Base-by-base conservation (phyloP, 1,140 invertebrate genomes). In the Gryon sp. region DNA sequence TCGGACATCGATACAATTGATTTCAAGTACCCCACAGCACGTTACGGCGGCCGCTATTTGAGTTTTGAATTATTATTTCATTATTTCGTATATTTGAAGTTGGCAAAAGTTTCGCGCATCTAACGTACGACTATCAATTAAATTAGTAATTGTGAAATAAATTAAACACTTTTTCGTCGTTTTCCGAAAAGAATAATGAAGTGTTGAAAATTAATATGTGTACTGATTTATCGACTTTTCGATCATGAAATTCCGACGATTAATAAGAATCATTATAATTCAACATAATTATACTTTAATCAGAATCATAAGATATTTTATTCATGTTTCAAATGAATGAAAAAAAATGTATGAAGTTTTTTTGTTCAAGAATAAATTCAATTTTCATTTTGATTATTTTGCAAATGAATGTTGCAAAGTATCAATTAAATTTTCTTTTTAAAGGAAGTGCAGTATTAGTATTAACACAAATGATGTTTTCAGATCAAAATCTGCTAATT, bases 1-100 rank as follows among this genome's bases (percentile, higher is more conserved):
- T 45, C 41, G 36, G 65, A 74, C 50, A 60, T 48, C 73, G 66
- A 46, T 40, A 30, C 34, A 48, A 43, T 46, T 60, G 60, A 76
- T 62, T 68, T 72, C 78, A 84, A 83, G 60, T 84, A 57, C 78
- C 50, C 24, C 26, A 36, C 53, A 57, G 75, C 83, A 82, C 78
- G 82, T 80, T 81, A 83, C 59, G 30, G 60, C 34, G 38, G 34
- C 76, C 63, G 76, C 76, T 50, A 24, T 53, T 74, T 26, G 52
- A 12, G n/a, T 34, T 24, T 68, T 75, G 62, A 75, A 75, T 75
- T 66, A 68, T 76, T 76, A 68, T 68, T 76, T 69, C 62, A 75
- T 75, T 68, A 68, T 68, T 75, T 45, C 45, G 45, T 66, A 36
- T 15, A 72, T 63, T 72, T 52, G 59, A 59, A 65, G 52, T 8